Base-by-base conservation (phyloP, 2,888 invertebrate species). In the Andrena fulva region DNA sequence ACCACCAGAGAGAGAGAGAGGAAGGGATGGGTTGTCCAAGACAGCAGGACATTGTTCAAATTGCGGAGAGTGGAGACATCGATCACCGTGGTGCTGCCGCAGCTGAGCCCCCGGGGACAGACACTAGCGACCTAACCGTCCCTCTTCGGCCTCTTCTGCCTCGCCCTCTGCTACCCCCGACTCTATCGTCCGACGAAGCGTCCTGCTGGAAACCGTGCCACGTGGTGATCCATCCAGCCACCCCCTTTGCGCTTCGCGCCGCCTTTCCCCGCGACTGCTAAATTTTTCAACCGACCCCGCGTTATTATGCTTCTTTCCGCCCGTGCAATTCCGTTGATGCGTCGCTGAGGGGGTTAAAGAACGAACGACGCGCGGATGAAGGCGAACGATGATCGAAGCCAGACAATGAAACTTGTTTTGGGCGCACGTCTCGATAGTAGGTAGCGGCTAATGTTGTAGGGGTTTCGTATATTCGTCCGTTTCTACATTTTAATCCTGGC, bases 31-130 rank as follows among this genome's bases (percentile, higher is more conserved):
- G 78, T 69, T 70, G 79, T 73, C 78, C 87, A 86, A 87, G 85
- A 85, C 89, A 87, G 87, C 86, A 89, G 89, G 92, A 92, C 92
- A 92, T 93, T 93, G 92, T 91, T 92, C 91, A 92, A 92, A 91
- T 92, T 90, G 90, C 90, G 89, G 89, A 90, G 92, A 90, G 91
- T 88, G 86, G 92, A 89, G 91, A 91, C 92, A 92, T 92, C 92
- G 91, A 92, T 92, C 92, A 92, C 91, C 84, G 82, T 86, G 87
- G 86, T 82, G 85, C 89, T 75, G 86, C 79, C 87, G 89, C 90
- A 90, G 90, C 91, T 89, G 89, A 91, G 91, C 89, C 91, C 89
- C 89, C 77, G 85, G 89, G 90, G 89, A 90, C 89, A 88, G 88
- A 87, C 85, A 81, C 89, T 64, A 88, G 81, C 85, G 83, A 89